These are phyloP conservation scores for Cavia aperea DNA, from an alignment of 2,113 vertebrate species.

Conservation along the genomic window DNA sequence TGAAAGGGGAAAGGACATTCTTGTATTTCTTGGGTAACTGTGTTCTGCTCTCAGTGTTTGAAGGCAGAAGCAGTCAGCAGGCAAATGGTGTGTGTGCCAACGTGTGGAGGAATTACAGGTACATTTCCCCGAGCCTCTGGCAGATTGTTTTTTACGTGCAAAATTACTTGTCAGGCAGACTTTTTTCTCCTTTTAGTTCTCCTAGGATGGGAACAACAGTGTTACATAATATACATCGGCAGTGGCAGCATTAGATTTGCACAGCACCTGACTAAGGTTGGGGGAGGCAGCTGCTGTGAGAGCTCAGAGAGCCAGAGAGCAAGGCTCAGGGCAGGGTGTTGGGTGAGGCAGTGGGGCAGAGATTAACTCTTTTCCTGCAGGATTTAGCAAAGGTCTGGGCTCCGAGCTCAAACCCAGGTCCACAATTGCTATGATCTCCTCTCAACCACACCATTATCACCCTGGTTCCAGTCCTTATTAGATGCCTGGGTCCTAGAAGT, in stretches of 20 bases:
- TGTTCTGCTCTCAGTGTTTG: not conserved
- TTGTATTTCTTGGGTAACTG: not conserved
- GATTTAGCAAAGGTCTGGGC: not conserved
- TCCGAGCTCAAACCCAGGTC: not conserved
- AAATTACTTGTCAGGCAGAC: slow-evolving; percentile 55
- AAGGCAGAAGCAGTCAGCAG: not conserved
- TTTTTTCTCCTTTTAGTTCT: slow-evolving; percentile 22
- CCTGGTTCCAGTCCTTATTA: not conserved
- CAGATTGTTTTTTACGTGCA: slow-evolving; percentile 46
- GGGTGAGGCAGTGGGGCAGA: not conserved
- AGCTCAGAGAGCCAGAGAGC: not conserved
- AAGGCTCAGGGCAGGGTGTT: not conserved
- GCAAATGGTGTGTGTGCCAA: not conserved
- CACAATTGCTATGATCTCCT: not conserved
- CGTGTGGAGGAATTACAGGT: slow-evolving; percentile 14
- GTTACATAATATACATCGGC: slow-evolving; percentile 51
- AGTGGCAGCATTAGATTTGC: not conserved
- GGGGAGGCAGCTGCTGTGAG: not conserved
- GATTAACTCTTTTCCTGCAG: not conserved
- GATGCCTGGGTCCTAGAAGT: not conserved
- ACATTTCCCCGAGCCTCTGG: slow-evolving; percentile 32
- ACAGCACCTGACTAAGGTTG: slow-evolving; percentile 38
- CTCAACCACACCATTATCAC: too few species aligned
- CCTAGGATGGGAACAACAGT: slow-evolving; percentile 44
- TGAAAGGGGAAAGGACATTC: not conserved